Base-by-base conservation (phyloP, 2,113 vertebrate genomes). In the Pteronura brasiliensis region DNA sequence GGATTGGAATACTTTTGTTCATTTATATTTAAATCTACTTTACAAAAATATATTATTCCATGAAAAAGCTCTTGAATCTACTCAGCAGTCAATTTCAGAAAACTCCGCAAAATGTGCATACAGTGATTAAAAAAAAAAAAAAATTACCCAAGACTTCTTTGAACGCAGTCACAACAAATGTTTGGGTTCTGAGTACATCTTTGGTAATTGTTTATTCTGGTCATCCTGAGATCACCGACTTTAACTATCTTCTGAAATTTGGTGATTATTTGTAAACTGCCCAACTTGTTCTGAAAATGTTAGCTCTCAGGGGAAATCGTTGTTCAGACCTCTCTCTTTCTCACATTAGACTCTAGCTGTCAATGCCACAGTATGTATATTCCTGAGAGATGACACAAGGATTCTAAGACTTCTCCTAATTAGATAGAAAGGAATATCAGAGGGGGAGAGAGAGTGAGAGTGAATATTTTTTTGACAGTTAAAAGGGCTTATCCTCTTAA, bases 261-360 rank as follows among this genome's bases (percentile, higher is more conserved):
- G 9, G 94, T 96, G 93, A 96, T 42, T 55, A 94, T 97, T 98
- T 97, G 69, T 93, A 96, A 98, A 77, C 17, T 97, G 85, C 49
- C 88, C 2, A 29, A 88, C 97, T 98, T 98, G 86, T 98, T 97
- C 71, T 94, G 92, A 97, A 98, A 98, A 97, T 95, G n/a, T 96
- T 97, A 93, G 42, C 82, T 97, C 90, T 98, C 94, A n/a, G 84
- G 97, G 80, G 98, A 95, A 97, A 95, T 90, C 14, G n/a, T 44
- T 63, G 95, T 97, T 98, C 71, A 93, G 59, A 96, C 90, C 91
- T 95, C 39, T 86, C 67, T 96, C 49, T 94, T 89, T 90, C 82
- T 98, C 49, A 88, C 81, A 92, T 89, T 95, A 49, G n/a, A 79
- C 31, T 97, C 93, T 3, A 71, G 84, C 88, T 98, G 67, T 92